Evolutionary conservation across 2,888 invertebrate genomes (phyloP).

Genomic region (Chymomyza caudatula): DNA sequence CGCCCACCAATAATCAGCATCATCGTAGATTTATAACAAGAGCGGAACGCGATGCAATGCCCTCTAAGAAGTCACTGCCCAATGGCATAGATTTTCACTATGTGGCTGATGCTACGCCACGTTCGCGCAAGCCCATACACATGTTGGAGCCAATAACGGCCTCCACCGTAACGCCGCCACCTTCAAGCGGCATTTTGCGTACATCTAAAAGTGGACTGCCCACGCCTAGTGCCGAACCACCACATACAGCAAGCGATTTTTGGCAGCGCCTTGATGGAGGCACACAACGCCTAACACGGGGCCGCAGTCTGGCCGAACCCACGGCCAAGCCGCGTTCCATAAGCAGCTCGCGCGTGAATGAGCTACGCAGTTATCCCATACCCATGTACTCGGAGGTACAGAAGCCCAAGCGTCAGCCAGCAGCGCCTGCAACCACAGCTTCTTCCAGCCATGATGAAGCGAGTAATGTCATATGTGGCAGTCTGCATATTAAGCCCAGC

Average conservation of each 20-base stretch:
- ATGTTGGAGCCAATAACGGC: slow-evolving; percentile 78
- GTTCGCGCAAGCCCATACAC: slow-evolving; percentile 86
- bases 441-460: slow-evolving; percentile 39
- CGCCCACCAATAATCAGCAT: slow-evolving; percentile 31
- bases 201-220: slow-evolving; percentile 75
- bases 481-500: slow-evolving; percentile 73
- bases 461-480: slow-evolving; percentile 72
- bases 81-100: slow-evolving; percentile 81
- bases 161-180: slow-evolving; percentile 22
- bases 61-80: slow-evolving; percentile 73
- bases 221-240: slow-evolving; percentile 55
- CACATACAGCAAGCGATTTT: slow-evolving; percentile 80
- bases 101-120: slow-evolving; percentile 85
- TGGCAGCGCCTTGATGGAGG: slow-evolving; percentile 83
- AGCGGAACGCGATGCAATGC: slow-evolving; percentile 71
- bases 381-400: slow-evolving; percentile 76
- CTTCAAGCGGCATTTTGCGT: slow-evolving; percentile 67
- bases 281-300: slow-evolving; percentile 69
- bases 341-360: slow-evolving; percentile 71
- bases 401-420: slow-evolving; percentile 65
- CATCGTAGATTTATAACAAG: slow-evolving; percentile 74
- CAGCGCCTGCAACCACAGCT: background rate
- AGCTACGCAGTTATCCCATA: slow-evolving; percentile 66
- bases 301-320: slow-evolving; percentile 32
- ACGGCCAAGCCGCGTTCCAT: slow-evolving; percentile 74